Evolutionary conservation across 2,888 invertebrate genomes (phyloP).

Genomic region (Graphium colonna): DNA sequence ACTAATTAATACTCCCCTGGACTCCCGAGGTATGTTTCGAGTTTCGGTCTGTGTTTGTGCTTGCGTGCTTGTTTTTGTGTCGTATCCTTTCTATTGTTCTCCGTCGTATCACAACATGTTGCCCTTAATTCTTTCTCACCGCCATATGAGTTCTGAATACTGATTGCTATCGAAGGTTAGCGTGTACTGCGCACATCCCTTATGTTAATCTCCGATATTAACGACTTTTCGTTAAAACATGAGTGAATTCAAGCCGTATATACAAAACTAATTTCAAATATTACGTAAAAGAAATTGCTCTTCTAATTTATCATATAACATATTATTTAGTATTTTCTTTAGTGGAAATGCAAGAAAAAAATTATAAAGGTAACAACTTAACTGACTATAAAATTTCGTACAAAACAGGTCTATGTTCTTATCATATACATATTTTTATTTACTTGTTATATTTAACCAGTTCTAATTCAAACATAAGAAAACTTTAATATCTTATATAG

Average conservation of each 20-base stretch:
- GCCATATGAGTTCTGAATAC: conserved; percentile 69
- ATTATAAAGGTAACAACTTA: no score
- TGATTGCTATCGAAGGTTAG: conserved; percentile 43
- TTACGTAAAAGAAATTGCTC: neutral
- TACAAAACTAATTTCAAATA: no score
- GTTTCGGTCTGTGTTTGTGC: conserved; percentile 52
- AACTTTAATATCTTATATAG: no score
- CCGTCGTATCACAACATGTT: conserved; percentile 69
- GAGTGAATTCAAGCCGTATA: neutral
- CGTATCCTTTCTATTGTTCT: conserved; percentile 69
- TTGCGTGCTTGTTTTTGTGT: conserved; percentile 63
- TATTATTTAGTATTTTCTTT: no score
- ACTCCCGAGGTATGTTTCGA: conserved; percentile 44
- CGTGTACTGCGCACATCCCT: conserved; percentile 17
- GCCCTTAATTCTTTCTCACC: conserved; percentile 74
- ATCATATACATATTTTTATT: no score
- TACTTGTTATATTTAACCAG: no score
- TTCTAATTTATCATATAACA: no score
- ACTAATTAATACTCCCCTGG: conserved; percentile 68
- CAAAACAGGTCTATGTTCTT: no score
- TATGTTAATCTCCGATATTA: conserved; percentile 15
- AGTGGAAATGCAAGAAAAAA: no score
- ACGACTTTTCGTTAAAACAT: neutral
- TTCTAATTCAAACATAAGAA: no score
- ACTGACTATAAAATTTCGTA: no score